Base-by-base conservation (phyloP, 2,888 invertebrate species). In the Fragum sueziense region DNA sequence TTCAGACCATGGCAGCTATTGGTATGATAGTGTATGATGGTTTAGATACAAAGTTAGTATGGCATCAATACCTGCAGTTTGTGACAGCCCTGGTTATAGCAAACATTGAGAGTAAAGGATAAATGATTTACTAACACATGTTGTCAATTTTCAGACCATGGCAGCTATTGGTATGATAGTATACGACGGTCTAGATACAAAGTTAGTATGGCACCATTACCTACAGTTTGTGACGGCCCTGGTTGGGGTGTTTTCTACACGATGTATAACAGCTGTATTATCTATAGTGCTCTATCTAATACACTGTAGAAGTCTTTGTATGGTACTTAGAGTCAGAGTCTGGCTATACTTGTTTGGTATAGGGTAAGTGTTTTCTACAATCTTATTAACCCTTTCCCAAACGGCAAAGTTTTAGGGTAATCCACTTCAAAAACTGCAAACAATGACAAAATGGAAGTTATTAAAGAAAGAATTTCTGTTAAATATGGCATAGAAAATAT, bases 241-340 rank as follows among this genome's bases (percentile, higher is more conserved):
- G 47, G 95, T 93, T 54, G 94, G 94, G 77, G 96, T 97, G 79
- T 96, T 97, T 90, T 96, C 97, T 78, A 95, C 97, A 68, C 94
- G 97, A 79, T 94, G 97, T 71, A 97, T 97, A 97, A 97, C 97
- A 0, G 96, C 96, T 11, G 95, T 97, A 89, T 94, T 98, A 76
- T 96, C 98, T 1, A 95, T 97, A 47, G 95, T 96, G 7, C 92
- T 98, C 47, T 95, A 98, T 37, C 96, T 98, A 92, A 94, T 98
- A 73, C 95, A 97, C 93, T 96, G 96, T 80, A 95, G 97, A 75
- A 97, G 97, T 81, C 94, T 97, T 2, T 96, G 97, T 89, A 97
- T 96, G 92, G 96, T 97, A 75, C 94, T 97, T 34, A 96, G 96
- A 69, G 91, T 97, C 1, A 96, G 96, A 72, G 78, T 86, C 54